Base-by-base conservation (phyloP, 1,140 invertebrate species). In the Parapsyche elsis region DNA sequence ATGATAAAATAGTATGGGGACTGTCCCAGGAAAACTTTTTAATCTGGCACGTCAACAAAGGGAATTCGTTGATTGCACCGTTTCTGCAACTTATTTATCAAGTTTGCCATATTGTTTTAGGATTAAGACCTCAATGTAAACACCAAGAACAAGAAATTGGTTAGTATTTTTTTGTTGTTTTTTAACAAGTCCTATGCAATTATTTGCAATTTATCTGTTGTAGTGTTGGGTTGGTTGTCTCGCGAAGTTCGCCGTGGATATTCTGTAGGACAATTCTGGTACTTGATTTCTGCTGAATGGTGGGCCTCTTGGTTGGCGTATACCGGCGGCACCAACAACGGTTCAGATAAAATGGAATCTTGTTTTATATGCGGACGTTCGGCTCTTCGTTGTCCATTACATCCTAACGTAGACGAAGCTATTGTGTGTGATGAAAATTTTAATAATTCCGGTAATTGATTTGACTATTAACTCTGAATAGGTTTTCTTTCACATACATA, bases 81-180 rank as follows among this genome's bases (percentile, higher is more conserved):
- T 93, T 96, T 84, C 87, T 95, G 38, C 92, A 94, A 85, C 88
- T 96, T 9, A 87, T 96, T 38, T 95, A 95, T 87, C 94, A 96
- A 91, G 92, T 97, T 26, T 97, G 95, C 85, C 95, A 97, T 88
- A 92, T 97, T 26, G 94, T 95, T n/a, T 90, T 97, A 21, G 96
- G 95, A 0, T 88, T 97, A 10, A 90, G 92, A 85, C 96, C 96
- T n/a, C 90, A 92, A 80, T 94, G 92, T 84, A 90, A 91, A 64
- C 92, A 94, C 84, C 94, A 96, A 85, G 96, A 97, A 87, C 91
- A 93, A 59, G 93, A 94, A 81, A 94, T 96, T 81, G 91, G 91
- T 91, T 83, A 87, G 86, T n/a, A n/a, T n/a, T n/a, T n/a, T n/a
- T n/a, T n/a, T n/a, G n/a, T n/a, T n/a, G n/a, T 80, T 70, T 19